Evolutionary conservation across 1,140 invertebrate genomes (phyloP).

Genomic region (Teleopsis dalmanni): DNA sequence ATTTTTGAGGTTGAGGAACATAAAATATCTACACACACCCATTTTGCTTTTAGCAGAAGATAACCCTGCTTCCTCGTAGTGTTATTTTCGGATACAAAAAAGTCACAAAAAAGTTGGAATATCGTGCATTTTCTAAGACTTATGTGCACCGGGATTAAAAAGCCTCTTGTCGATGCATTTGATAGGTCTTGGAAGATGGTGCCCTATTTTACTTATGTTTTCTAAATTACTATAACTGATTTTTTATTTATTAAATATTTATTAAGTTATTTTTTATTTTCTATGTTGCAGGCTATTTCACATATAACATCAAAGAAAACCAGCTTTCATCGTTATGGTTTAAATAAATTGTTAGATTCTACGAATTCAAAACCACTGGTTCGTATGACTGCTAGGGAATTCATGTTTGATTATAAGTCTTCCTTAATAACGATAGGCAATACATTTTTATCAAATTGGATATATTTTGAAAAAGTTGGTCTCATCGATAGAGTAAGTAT

Average conservation of each 20-base stretch:
- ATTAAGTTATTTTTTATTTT: background rate
- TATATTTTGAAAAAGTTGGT: conserved; percentile 72
- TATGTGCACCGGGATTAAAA: too few species aligned
- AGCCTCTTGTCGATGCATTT: too few species aligned
- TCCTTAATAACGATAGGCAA: conserved; percentile 67
- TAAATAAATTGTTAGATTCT: conserved; percentile 61
- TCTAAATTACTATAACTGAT: background rate
- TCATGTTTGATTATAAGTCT: conserved; percentile 75
- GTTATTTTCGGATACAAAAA: background rate
- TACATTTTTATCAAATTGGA: conserved; percentile 68
- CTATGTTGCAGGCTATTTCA: conserved; percentile 61
- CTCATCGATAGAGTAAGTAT: conserved; percentile 71
- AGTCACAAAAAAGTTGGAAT: too few species aligned
- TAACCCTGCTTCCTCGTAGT: too few species aligned
- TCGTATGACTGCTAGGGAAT: conserved; percentile 69
- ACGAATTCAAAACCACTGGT: conserved; percentile 61
- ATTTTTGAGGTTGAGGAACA: too few species aligned
- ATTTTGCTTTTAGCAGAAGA: too few species aligned
- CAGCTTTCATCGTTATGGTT: conserved; percentile 54
- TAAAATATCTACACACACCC: too few species aligned
- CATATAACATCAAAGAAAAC: conserved; percentile 60
- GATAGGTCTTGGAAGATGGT: too few species aligned
- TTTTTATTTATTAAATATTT: background rate
- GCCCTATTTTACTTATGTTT: too few species aligned
- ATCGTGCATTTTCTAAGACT: too few species aligned